Percentiles rank a stretch among this genome's conserved stretches.
These are phyloP conservation scores for Poeciliopsis retropinna DNA, from an alignment of 2,113 vertebrate species.

Conservation along the genomic window DNA sequence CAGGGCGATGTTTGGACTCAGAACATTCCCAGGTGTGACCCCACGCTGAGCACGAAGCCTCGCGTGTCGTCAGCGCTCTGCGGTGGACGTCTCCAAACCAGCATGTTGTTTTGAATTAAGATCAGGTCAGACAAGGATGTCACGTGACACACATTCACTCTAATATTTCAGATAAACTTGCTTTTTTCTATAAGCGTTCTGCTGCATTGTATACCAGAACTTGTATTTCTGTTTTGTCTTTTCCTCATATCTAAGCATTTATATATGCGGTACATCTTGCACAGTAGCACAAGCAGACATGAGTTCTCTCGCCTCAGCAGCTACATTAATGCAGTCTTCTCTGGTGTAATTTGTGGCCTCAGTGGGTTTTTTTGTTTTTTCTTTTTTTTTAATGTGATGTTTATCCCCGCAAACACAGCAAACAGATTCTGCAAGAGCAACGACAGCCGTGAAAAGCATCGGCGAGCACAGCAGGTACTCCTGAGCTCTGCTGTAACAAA, in stretches of 20 bases:
- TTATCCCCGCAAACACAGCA: constrained; percentile 74
- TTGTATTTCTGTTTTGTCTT: neutral
- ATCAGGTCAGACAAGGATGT: constrained; percentile 17
- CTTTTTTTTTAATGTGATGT: constrained; percentile 70
- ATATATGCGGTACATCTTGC: constrained; percentile 1
- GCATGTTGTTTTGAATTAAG: constrained; percentile 28
- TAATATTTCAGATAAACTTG: neutral
- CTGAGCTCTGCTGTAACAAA: constrained; percentile 76
- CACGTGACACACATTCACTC: neutral
- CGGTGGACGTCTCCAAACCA: constrained; percentile 32
- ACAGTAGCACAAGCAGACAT: constrained; percentile 38
- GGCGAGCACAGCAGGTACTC: constrained; percentile 82
- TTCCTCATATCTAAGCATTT: constrained; percentile 1
- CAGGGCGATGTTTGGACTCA: constrained; percentile 53
- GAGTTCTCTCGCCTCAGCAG: constrained; percentile 57
- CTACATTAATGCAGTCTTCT: constrained; percentile 74
- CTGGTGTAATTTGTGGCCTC: constrained; percentile 75
- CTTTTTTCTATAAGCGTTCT: too few species aligned
- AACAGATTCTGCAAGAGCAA: constrained; percentile 74
- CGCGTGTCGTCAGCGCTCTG: constrained; percentile 24
- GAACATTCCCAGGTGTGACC: constrained; percentile 66
- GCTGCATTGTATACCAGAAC: neutral
- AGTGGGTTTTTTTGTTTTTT: constrained; percentile 58
- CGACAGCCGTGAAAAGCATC: constrained; percentile 77
- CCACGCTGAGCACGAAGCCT: constrained; percentile 52